Base-by-base conservation (phyloP, 2,797 vertebrate genomes). In the Lithobates pipiens region DNA sequence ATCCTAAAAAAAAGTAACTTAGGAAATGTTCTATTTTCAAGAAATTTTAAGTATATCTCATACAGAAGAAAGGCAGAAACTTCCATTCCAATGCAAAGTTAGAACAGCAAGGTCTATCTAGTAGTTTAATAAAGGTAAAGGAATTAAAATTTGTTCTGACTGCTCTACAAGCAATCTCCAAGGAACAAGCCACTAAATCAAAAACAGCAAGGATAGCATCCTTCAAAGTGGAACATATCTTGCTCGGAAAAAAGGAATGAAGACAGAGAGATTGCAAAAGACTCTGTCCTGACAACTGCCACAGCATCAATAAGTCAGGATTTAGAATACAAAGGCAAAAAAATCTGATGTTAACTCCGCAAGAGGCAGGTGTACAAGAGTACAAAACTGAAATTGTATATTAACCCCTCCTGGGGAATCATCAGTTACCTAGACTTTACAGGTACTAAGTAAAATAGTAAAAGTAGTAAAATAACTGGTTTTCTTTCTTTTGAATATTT, bases 201-300 rank as follows among this genome's bases (percentile, higher is more conserved):
- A 54, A 80, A 80, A 54, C 42, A 80, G 65, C 42, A 70, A 70
- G 10, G 65, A 44, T 70, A 80, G 29, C 65, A 80, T 50, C 77
- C 77, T 80, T 69, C 77, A 79, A 79, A 79, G 77, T 80, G 77
- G 77, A 70, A 80, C 42, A 69, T 70, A 50, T 50, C 67, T 69
- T 70, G 27, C 65, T 80, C 68, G 15, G n/a, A 70, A 77, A 79
- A 73, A 68, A 78, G 36, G 76, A 79, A 80, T 80, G 77, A 50
- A 80, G 77, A 80, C 57, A 80, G 77, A 79, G 34, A 46, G 65
- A 80, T 54, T 80, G 65, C 67, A 70, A 54, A 80, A 80, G 39
- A 50, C 67, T 80, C 27, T 32, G 16, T 80, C 27, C 77, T 79
- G 77, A 79, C 65, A 80, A 50, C 77, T 21, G 36, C 44, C 32